Evolutionary conservation across 1,140 invertebrate species (phyloP).

Genomic region (Varroa destructor): DNA sequence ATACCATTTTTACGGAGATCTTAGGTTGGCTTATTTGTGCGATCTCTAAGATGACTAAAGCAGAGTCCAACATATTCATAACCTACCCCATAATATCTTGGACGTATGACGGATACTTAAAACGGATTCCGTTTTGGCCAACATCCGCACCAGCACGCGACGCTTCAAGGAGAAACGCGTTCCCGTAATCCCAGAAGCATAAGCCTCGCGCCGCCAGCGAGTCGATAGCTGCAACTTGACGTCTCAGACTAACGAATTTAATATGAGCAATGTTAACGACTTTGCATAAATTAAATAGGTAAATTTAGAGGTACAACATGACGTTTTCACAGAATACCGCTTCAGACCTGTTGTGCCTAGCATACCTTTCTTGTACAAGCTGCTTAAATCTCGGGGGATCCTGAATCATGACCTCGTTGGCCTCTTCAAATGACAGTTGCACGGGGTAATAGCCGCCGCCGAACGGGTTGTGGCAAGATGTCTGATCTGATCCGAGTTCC

Average conservation of each 20-base stretch:
- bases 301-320: slow-evolving; percentile 26
- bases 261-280: too few relatives aligned
- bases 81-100: slow-evolving; percentile 56
- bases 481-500: slow-evolving; percentile 56
- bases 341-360: background rate
- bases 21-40: too few relatives aligned
- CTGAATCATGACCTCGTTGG: slow-evolving; percentile 44
- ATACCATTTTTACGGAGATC: too few relatives aligned
- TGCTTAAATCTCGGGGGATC: slow-evolving; percentile 47
- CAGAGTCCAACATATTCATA: too few relatives aligned
- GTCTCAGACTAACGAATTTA: slow-evolving; percentile 42
- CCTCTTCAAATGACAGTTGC: slow-evolving; percentile 42
- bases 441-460: slow-evolving; percentile 55
- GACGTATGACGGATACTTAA: slow-evolving; percentile 55
- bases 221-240: slow-evolving; percentile 53
- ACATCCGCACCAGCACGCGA: slow-evolving; percentile 44
- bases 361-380: slow-evolving; percentile 48
- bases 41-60: background rate
- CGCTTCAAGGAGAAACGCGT: slow-evolving; percentile 55
- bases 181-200: slow-evolving; percentile 57
- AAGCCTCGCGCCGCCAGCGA: slow-evolving; percentile 47
- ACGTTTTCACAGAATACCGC: background rate
- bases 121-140: slow-evolving; percentile 40
- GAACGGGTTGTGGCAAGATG: slow-evolving; percentile 54
- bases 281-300: slow-evolving; percentile 3